These are phyloP conservation scores for Lagria hirta DNA, from an alignment of 2,888 invertebrate genomes.

Conservation along the genomic window DNA sequence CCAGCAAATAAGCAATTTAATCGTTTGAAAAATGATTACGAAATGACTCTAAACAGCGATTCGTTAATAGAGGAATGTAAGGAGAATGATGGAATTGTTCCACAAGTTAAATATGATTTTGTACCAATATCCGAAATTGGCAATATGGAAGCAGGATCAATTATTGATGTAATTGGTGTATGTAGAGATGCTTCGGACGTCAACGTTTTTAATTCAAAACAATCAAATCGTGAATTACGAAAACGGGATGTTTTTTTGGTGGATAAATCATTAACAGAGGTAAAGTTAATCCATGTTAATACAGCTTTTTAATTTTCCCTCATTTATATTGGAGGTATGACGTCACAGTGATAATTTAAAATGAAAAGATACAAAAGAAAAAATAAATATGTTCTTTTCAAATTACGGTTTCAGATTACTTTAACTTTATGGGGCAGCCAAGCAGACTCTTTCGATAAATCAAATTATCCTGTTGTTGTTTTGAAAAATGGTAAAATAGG, in stretches of 20 bases:
- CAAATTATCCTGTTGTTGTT: slow-evolving; percentile 77
- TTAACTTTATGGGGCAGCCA: slow-evolving; percentile 90
- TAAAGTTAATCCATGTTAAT: slow-evolving; percentile 45
- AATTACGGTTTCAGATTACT: slow-evolving; percentile 57
- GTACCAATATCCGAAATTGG: slow-evolving; percentile 73
- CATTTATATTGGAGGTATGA: too few relatives aligned
- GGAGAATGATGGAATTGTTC: slow-evolving; percentile 64
- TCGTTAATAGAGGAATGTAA: slow-evolving; percentile 48
- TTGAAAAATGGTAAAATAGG: slow-evolving; percentile 81
- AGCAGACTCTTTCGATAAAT: slow-evolving; percentile 81
- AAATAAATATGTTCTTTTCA: too few relatives aligned
- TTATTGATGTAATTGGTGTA: slow-evolving; percentile 86
- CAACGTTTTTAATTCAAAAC: slow-evolving; percentile 69
- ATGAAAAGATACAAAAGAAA: too few relatives aligned
- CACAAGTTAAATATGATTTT: slow-evolving; percentile 77
- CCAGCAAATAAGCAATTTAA: slow-evolving; percentile 90
- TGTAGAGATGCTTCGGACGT: slow-evolving; percentile 74
- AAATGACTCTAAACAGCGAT: slow-evolving; percentile 84
- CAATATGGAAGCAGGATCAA: slow-evolving; percentile 63
- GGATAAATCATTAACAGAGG: slow-evolving; percentile 77
- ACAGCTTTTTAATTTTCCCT: neutral
- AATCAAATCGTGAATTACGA: slow-evolving; percentile 78
- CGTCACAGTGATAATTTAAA: too few relatives aligned
- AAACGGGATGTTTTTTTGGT: slow-evolving; percentile 88
- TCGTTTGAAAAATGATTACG: slow-evolving; percentile 89